These are phyloP conservation scores for Pocillopora grandis DNA, from an alignment of 92 coral and sea anemone species.

Conservation along the genomic window DNA sequence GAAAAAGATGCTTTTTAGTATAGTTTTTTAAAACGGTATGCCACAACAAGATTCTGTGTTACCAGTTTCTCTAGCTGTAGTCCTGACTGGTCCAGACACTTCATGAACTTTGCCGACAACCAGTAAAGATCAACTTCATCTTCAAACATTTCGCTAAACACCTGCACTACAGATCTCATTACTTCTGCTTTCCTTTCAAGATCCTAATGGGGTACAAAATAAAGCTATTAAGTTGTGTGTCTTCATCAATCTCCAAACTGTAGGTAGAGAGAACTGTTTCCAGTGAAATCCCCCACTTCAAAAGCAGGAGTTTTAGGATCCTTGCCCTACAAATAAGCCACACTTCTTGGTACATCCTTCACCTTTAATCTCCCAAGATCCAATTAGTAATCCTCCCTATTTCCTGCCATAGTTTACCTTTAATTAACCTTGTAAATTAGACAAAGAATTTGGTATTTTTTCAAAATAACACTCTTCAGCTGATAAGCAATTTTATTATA, in stretches of 20 bases:
- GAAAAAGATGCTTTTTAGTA: too few relatives aligned
- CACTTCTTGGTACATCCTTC: too few relatives aligned
- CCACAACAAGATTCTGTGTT: not conserved
- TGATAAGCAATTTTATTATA: too few relatives aligned
- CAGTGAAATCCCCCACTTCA: not conserved
- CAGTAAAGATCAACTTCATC: constrained; percentile 82
- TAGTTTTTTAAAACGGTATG: too few relatives aligned
- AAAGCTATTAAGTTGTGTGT: not conserved
- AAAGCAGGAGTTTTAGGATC: too few relatives aligned
- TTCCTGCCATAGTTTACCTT: too few relatives aligned
- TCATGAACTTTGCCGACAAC: constrained; percentile 80
- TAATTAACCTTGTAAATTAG: too few relatives aligned
- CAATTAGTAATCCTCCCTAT: too few relatives aligned
- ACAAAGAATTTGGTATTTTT: too few relatives aligned
- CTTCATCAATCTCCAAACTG: not conserved
- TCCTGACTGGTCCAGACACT: constrained; percentile 69
- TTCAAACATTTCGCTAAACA: constrained; percentile 91
- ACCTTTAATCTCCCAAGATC: too few relatives aligned
- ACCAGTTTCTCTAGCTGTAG: constrained; percentile 81
- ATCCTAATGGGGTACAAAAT: constrained; percentile 24
- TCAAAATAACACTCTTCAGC: too few relatives aligned
- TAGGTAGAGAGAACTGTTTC: not conserved
- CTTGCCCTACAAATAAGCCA: too few relatives aligned
- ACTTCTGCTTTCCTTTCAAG: constrained; percentile 64
- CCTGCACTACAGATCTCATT: constrained; percentile 68